phyloP scores from a whole-genome alignment of 2,797 vertebrate species.

The Myotis pilosus region DNA sequence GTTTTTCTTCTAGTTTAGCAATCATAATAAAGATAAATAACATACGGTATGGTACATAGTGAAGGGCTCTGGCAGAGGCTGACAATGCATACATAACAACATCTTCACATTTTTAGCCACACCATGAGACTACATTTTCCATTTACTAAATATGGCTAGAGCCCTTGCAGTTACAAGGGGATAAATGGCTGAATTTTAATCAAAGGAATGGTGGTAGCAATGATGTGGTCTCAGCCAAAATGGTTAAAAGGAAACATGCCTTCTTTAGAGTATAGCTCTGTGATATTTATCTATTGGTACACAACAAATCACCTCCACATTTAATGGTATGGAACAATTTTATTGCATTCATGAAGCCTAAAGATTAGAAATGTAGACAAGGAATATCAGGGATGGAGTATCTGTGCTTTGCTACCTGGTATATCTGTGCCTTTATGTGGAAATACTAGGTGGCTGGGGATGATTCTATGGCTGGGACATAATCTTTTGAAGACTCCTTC shows the following conservation, averaged over 20 bases:
- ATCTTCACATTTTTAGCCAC: neutral
- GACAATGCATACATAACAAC: neutral
- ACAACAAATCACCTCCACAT: neutral
- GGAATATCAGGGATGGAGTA: neutral
- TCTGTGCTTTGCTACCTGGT: neutral
- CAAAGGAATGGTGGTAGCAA: neutral
- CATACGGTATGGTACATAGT: neutral
- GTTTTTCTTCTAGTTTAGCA: neutral
- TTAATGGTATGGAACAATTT: neutral
- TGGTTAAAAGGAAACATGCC: neutral
- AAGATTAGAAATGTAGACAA: neutral
- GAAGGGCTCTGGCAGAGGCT: neutral
- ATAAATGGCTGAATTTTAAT: neutral
- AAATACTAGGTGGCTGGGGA: neutral
- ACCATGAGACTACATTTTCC: neutral
- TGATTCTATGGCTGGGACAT: neutral
- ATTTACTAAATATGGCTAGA: neutral
- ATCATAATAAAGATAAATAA: neutral
- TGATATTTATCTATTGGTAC: neutral
- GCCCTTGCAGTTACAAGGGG: neutral
- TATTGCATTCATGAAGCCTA: neutral
- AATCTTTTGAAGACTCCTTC: neutral
- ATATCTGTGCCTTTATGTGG: neutral
- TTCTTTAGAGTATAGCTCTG: neutral
- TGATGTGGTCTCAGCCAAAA: neutral